These are phyloP conservation scores for Drosophila testacea DNA, from an alignment of 2,888 invertebrate genomes.

Conservation along the genomic window DNA sequence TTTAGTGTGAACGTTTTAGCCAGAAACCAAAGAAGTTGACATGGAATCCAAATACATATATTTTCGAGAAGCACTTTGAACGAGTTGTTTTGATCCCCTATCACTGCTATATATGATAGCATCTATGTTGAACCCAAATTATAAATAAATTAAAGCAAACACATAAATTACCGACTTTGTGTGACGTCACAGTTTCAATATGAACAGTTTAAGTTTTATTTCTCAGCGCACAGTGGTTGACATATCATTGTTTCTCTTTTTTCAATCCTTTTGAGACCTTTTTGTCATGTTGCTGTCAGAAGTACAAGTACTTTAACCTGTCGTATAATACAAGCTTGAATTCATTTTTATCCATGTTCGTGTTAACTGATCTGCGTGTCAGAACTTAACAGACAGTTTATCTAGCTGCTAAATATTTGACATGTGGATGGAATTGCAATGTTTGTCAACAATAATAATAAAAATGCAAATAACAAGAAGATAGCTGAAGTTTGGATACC, in stretches of 20 bases:
- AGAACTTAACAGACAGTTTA: slow-evolving; percentile 7
- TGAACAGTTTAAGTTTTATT: not conserved
- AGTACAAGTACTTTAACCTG: slow-evolving; percentile 21
- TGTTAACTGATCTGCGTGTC: slow-evolving; percentile 22
- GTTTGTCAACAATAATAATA: not conserved
- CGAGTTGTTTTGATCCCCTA: slow-evolving; percentile 10
- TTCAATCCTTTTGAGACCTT: slow-evolving; percentile 9
- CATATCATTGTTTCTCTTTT: slow-evolving; percentile 10
- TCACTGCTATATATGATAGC: not conserved
- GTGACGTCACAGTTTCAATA: slow-evolving; percentile 15
- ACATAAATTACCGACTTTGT: slow-evolving; percentile 2
- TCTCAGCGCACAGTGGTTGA: slow-evolving; percentile 11
- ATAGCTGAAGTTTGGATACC: not conserved
- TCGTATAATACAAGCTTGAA: slow-evolving; percentile 5
- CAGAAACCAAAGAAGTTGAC: slow-evolving; percentile 10
- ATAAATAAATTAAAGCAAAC: slow-evolving; percentile 1
- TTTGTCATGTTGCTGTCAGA: slow-evolving; percentile 21
- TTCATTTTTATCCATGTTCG: slow-evolving; percentile 15
- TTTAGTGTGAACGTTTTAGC: slow-evolving; percentile 23
- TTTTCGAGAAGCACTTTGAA: slow-evolving; percentile 14
- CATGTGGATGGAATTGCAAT: slow-evolving; percentile 11
- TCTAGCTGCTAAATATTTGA: slow-evolving; percentile 10
- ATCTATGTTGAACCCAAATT: slow-evolving; percentile 11
- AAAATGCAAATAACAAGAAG: not conserved
- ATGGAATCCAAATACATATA: slow-evolving; percentile 7